Conservation (phyloP, 2,797 vertebrate genomes). For the Podarcis siculus region DNA sequence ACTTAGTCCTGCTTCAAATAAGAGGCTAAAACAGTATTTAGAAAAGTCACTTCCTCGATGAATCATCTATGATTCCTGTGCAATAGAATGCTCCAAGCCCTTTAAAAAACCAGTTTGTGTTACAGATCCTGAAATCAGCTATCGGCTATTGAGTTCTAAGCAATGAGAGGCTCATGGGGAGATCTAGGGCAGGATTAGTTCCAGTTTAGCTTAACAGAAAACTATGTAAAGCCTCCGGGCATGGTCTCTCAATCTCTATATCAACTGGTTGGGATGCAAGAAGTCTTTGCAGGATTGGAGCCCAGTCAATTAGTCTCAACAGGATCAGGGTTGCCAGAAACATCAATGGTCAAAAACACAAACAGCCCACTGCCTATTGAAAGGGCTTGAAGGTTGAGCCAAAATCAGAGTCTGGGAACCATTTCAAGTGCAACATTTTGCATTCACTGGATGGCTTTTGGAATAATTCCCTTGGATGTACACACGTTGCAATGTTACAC, state of each 20-base stretch:
- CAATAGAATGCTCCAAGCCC: background rate
- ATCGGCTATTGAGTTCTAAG: background rate
- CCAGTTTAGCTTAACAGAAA: background rate
- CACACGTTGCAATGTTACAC: background rate
- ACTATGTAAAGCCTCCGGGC: background rate
- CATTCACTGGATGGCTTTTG: background rate
- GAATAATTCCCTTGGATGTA: background rate
- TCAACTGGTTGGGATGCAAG: background rate
- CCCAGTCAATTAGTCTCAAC: background rate
- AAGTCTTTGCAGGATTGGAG: background rate
- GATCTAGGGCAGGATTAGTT: background rate
- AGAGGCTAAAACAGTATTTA: background rate
- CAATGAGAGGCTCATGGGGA: background rate
- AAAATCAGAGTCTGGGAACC: slow-evolving; percentile 9
- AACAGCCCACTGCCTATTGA: slow-evolving; percentile 15
- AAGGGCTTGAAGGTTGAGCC: slow-evolving; percentile 15
- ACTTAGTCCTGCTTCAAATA: background rate
- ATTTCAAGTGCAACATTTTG: slow-evolving; percentile 15
- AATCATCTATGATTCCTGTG: slow-evolving; percentile 20
- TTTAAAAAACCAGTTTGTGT: background rate
- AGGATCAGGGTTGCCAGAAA: slow-evolving; percentile 5
- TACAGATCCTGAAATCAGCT: background rate
- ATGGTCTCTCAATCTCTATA: background rate
- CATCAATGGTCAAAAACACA: slow-evolving; percentile 1
- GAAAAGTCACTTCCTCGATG: slow-evolving; percentile 27